A percentile compares a stretch with the other conserved stretches of the same genome.
Conservation (phyloP, 2,888 invertebrate species). For the Aphelenchoides bicaudatus region DNA sequence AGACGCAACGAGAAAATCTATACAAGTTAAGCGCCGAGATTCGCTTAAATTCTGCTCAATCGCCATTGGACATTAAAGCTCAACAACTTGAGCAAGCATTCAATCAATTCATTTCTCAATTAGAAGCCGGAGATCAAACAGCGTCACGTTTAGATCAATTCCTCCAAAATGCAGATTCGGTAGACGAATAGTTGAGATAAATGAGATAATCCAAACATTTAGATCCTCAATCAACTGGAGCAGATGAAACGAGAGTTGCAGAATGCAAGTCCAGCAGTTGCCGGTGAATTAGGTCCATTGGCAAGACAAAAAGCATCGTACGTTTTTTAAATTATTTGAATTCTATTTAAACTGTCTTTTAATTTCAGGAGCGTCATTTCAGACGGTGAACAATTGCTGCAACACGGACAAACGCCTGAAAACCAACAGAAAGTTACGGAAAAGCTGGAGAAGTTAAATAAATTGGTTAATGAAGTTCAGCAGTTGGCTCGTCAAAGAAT, state of each 20-base stretch:
- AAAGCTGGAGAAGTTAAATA: slow-evolving; percentile 37
- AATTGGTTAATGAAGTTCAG: slow-evolving; percentile 41
- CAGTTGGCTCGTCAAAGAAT: slow-evolving; percentile 43
- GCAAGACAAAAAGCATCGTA: slow-evolving; percentile 51
- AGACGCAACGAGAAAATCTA: slow-evolving; percentile 18
- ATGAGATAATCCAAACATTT: slow-evolving; percentile 7
- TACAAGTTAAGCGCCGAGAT: slow-evolving; percentile 15
- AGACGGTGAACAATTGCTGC: slow-evolving; percentile 48
- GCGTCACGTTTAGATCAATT: slow-evolving; percentile 41
- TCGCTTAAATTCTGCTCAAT: slow-evolving; percentile 18
- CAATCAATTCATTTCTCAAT: slow-evolving; percentile 36
- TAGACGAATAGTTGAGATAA: slow-evolving; percentile 16
- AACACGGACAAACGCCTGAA: slow-evolving; percentile 18
- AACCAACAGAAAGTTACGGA: slow-evolving; percentile 27
- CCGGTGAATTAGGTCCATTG: slow-evolving; percentile 53
- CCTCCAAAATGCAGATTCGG: slow-evolving; percentile 43
- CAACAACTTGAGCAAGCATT: slow-evolving; percentile 19
- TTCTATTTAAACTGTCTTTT: no score
- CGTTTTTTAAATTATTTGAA: no score
- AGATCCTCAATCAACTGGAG: slow-evolving; percentile 49
- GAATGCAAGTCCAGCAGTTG: slow-evolving; percentile 53
- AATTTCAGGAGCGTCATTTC: slow-evolving; percentile 29
- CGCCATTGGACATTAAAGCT: slow-evolving; percentile 17
- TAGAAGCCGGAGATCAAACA: slow-evolving; percentile 39
- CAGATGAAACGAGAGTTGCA: slow-evolving; percentile 52